Base-by-base conservation (phyloP, 1,140 invertebrate genomes). In the Lepidurus couesii region DNA sequence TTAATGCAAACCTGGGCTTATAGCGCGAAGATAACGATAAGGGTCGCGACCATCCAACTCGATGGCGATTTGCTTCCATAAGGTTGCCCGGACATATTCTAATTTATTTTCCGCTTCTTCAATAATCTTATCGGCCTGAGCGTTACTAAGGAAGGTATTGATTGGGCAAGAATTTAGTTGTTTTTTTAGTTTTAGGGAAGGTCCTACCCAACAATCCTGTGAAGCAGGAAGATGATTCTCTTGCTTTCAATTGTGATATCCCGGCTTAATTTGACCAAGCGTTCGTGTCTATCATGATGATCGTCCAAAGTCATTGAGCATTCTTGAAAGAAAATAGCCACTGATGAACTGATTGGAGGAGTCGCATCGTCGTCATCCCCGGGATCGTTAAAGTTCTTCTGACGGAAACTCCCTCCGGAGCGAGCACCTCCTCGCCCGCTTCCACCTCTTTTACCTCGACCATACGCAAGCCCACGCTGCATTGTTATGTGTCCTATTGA, bases 181-280 rank as follows among this genome's bases (percentile, higher is more conserved):
- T 26, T 43, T 34, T 34, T 3, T 34, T 3, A 34, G 34, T 34
- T 34, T 34, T 34, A 34, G 34, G 4, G 34, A 34, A 34, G 10
- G 78, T 77, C 77, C 75, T 80, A 86, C 87, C 83, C 84, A 43
- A 88, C 86, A 75, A 91, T 86, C 42, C 92, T 91, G 82, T 97
- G 95, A 13, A 97, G 85, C 21, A 93, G 85, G 84, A 95, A 96
- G 79, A 97, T 97, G 16, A 93, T 91, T 80, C 94, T 87, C 84
- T 97, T 97, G 82, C 94, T 95, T 83, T 96, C 93, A 80, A 96
- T 95, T 1, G 93, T 96, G n/a, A 96, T 90, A 84, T 97, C 95
- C 74, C 95, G 86, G 79, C 92, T 91, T 1, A 92, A 84, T 86
- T 96, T 96, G 0, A 95, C 89, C 13, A 97, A 88, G 78, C 92